Evolutionary conservation across 2,888 invertebrate species (phyloP).

Genomic region (Deilephila elpenor): DNA sequence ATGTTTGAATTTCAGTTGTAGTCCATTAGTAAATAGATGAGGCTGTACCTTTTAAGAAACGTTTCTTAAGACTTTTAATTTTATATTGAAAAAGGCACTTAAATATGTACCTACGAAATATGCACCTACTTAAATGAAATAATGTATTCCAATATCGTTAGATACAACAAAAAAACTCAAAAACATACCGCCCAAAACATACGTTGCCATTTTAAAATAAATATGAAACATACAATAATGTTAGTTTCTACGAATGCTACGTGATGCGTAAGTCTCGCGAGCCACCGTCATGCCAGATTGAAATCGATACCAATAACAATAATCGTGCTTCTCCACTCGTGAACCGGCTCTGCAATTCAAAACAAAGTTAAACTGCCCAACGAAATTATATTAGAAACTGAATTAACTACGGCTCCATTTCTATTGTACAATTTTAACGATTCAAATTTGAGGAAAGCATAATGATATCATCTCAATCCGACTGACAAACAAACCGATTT

Average conservation of each 20-base stretch:
- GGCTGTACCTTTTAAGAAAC: no score
- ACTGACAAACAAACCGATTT: slow-evolving; percentile 3
- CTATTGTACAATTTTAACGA: slow-evolving; percentile 4
- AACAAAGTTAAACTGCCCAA: not conserved
- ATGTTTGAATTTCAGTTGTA: no score
- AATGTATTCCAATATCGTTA: no score
- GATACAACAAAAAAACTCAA: no score
- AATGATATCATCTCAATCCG: not conserved
- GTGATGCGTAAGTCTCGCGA: not conserved
- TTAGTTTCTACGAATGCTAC: not conserved
- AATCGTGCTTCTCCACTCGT: not conserved
- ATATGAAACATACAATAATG: not conserved
- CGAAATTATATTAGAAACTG: not conserved
- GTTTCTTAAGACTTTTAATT: no score
- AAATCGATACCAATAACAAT: slow-evolving; percentile 10
- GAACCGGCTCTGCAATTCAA: not conserved
- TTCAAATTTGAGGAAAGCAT: not conserved
- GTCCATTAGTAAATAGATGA: no score
- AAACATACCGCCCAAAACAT: no score
- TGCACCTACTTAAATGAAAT: no score
- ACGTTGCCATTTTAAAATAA: no score
- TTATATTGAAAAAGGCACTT: no score
- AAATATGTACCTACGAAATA: no score
- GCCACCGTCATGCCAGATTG: not conserved
- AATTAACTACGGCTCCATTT: not conserved